These are phyloP conservation scores for Bombus waltoni DNA, from an alignment of 1,140 invertebrate species.

Conservation along the genomic window DNA sequence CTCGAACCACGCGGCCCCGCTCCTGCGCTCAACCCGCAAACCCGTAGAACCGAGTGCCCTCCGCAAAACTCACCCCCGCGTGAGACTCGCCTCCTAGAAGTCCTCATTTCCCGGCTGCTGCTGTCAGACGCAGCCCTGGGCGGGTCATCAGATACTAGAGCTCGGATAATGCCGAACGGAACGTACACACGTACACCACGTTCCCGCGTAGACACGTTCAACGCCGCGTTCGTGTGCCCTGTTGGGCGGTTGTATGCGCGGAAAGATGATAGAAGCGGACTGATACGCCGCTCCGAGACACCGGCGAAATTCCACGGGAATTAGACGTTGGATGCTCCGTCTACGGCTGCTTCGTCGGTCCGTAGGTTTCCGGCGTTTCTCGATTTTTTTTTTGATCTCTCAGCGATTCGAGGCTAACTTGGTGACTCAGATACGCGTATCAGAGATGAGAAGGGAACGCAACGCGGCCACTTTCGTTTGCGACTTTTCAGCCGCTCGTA, in stretches of 20 bases:
- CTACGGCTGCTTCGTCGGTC: not conserved
- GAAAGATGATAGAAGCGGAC: slow-evolving; percentile 25
- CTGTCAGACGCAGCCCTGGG: slow-evolving; percentile 82
- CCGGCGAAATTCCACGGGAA: not conserved
- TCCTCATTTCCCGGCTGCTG: slow-evolving; percentile 79
- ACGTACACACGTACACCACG: slow-evolving; percentile 60
- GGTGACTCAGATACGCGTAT: no score
- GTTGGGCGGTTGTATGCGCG: not conserved
- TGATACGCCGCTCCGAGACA: slow-evolving; percentile 19
- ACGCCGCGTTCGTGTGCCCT: not conserved
- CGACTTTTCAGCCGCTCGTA: no score
- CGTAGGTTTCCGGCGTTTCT: not conserved
- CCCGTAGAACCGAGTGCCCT: slow-evolving; percentile 49
- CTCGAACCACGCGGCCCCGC: slow-evolving; percentile 24
- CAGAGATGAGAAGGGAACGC: no score
- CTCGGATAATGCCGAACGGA: slow-evolving; percentile 76
- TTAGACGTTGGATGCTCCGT: not conserved
- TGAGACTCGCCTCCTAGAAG: slow-evolving; percentile 69
- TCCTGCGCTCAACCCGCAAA: slow-evolving; percentile 44
- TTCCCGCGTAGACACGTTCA: slow-evolving; percentile 12
- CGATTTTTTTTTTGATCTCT: no score
- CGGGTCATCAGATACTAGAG: slow-evolving; percentile 81
- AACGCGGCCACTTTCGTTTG: no score
- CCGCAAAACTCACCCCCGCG: slow-evolving; percentile 63
- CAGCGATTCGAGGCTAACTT: no score